phyloP scores from a whole-genome alignment of 2,888 invertebrate species.

The Aphidius colemani region DNA sequence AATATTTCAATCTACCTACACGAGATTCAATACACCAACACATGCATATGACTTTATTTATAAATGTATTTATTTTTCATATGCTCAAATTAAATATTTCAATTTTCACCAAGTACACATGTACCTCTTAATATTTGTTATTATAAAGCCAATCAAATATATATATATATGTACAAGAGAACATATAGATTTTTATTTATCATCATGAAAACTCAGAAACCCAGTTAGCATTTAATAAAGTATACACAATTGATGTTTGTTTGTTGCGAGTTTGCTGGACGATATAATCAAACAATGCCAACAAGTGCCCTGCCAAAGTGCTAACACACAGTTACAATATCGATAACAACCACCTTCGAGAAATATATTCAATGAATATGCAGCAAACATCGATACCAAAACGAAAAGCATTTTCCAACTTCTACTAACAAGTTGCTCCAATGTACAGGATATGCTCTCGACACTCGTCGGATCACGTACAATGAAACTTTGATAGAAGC shows the following conservation, averaged over 20 bases:
- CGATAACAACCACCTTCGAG: slow-evolving; percentile 9
- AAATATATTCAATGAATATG: not conserved
- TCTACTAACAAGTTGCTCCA: slow-evolving; percentile 6
- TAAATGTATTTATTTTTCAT: not conserved
- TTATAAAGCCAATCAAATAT: too few species aligned
- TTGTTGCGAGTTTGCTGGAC: slow-evolving; percentile 23
- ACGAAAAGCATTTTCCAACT: slow-evolving; percentile 6
- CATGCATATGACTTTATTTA: not conserved
- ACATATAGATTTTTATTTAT: too few species aligned
- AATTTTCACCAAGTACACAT: too few species aligned
- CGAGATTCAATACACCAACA: not conserved
- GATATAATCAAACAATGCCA: slow-evolving; percentile 10
- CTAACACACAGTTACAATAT: not conserved
- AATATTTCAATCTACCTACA: not conserved
- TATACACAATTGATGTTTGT: slow-evolving; percentile 22
- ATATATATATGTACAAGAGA: too few species aligned
- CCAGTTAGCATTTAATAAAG: slow-evolving; percentile 11
- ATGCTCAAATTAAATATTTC: too few species aligned
- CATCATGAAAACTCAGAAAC: not conserved
- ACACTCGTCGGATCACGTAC: too few species aligned
- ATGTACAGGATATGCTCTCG: not conserved
- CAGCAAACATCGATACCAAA: slow-evolving; percentile 6
- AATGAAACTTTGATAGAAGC: too few species aligned
- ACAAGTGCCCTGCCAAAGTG: slow-evolving; percentile 9
- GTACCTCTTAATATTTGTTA: too few species aligned